Base-by-base conservation (phyloP, 1,140 invertebrate genomes). In the roundworm (Caenorhabditis elegans) region DNA sequence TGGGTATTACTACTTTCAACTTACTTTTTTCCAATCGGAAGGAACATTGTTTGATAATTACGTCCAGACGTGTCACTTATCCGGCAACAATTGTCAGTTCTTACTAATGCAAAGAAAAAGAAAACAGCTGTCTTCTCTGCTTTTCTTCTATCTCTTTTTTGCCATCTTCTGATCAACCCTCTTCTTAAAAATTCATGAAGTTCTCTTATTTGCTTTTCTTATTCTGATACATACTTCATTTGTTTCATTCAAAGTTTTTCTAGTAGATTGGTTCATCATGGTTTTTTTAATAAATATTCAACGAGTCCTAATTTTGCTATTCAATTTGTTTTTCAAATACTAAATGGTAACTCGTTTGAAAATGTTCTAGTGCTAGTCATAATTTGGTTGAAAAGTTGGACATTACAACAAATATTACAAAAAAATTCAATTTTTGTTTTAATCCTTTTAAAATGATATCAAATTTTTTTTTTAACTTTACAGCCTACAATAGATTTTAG, bases 31-130 rank as follows among this genome's bases (percentile, higher is more conserved):
- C 26, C 6, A 15, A 2, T 60, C 24, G 13, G 60, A 39, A 39
- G 60, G 60, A 39, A 70, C 34, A 70, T 70, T 70, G 31, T 39
- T 70, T 70, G 60, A 34, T 70, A 70, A 70, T 70, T 70, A 70
- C 19, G 31, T 22, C 34, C 34, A 70, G 60, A 3, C 34, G 34
- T 70, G 60, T 70, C 60, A 70, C 34, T 34, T 60, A 31, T 26
- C 10, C 34, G 8, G 19, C 60, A 39, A 70, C 60, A 70, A 19
- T 36, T 70, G 60, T 70, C 60, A 39, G 28, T 8, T 70, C 34
- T 70, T 34, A 26, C 31, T 24, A 39, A 70, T 70, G 0, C 34
- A 24, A 34, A 39, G 60, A 70, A 39, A 34, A 13, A 34, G 39
- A 70, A 70, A 70, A 70, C 60, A 70, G 60, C 60, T 70, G 60